A percentile compares a stretch with the other conserved stretches of the same genome.
Conservation (phyloP, 2,113 vertebrate species). For the Mustelus asterias region DNA sequence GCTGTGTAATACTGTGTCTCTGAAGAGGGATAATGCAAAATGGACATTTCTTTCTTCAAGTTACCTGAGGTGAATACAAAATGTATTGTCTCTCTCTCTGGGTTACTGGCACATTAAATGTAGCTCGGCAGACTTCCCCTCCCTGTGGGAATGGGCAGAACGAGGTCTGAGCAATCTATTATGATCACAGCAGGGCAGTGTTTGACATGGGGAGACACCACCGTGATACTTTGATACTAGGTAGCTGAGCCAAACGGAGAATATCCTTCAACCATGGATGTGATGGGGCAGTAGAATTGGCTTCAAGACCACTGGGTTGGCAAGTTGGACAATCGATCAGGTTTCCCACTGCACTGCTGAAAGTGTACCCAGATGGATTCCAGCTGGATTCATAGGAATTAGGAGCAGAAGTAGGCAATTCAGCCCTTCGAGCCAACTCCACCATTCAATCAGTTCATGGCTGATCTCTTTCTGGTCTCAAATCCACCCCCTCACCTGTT, state of each 20-base stretch:
- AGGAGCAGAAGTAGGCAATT: no score
- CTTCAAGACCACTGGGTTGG: not conserved
- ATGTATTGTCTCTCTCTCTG: not conserved
- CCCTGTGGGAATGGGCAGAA: not conserved
- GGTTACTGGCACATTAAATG: not conserved
- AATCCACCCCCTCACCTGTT: no score
- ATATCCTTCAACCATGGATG: not conserved
- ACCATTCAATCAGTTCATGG: no score
- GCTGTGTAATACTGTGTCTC: not conserved
- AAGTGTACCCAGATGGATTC: not conserved
- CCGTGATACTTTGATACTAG: not conserved
- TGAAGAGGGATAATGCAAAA: not conserved
- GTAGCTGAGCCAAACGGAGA: not conserved
- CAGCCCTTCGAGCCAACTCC: no score
- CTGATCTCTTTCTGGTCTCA: no score
- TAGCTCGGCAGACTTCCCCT: not conserved
- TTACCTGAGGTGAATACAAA: not conserved
- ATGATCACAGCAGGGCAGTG: not conserved
- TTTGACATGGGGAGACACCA: not conserved
- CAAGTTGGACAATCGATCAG: not conserved
- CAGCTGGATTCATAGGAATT: not conserved
- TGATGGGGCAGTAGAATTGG: not conserved
- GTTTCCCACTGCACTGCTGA: not conserved
- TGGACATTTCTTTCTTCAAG: not conserved
- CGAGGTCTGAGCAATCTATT: not conserved